phyloP scores from a whole-genome alignment of 2,888 invertebrate species.

The Scaeva pyrastri region DNA sequence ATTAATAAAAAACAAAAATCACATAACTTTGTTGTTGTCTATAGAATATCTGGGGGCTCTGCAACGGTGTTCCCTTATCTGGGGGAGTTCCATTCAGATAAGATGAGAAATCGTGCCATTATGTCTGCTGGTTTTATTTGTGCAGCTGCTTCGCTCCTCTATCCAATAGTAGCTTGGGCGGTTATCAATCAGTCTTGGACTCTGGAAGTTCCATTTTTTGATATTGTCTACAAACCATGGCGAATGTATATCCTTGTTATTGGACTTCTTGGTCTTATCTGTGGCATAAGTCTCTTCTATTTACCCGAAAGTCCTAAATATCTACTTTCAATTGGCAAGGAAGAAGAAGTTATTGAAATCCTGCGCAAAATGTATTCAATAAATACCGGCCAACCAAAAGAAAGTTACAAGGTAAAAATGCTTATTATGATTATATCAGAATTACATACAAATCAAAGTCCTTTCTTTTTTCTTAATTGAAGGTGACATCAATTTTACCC shows the following conservation, averaged over 20 bases:
- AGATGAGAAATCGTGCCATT: slow-evolving; percentile 83
- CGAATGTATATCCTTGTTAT: slow-evolving; percentile 80
- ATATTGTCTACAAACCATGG: slow-evolving; percentile 81
- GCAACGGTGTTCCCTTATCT: slow-evolving; percentile 85
- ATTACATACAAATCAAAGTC: not conserved
- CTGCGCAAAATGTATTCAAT: slow-evolving; percentile 77
- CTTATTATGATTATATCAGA: too few species aligned
- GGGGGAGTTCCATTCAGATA: slow-evolving; percentile 85
- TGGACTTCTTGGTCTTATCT: slow-evolving; percentile 79
- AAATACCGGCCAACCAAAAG: slow-evolving; percentile 77
- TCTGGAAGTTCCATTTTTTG: slow-evolving; percentile 78
- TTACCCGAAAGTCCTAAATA: slow-evolving; percentile 83
- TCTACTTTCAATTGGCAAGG: slow-evolving; percentile 77
- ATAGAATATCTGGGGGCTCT: slow-evolving; percentile 83
- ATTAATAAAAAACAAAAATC: not conserved
- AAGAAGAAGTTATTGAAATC: slow-evolving; percentile 79
- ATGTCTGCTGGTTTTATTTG: slow-evolving; percentile 80
- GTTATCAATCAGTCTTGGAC: slow-evolving; percentile 80
- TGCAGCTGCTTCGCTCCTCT: slow-evolving; percentile 79
- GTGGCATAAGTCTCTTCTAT: slow-evolving; percentile 77
- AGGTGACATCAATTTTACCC: slow-evolving; percentile 34
- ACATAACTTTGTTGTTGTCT: not conserved
- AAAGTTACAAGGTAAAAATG: slow-evolving; percentile 63
- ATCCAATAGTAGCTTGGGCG: slow-evolving; percentile 81
- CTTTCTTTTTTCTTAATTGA: not conserved